A percentile compares a stretch with the other conserved stretches of the same genome.
Conservation (phyloP, 1,140 invertebrate species). For the Drosophila sp. region DNA sequence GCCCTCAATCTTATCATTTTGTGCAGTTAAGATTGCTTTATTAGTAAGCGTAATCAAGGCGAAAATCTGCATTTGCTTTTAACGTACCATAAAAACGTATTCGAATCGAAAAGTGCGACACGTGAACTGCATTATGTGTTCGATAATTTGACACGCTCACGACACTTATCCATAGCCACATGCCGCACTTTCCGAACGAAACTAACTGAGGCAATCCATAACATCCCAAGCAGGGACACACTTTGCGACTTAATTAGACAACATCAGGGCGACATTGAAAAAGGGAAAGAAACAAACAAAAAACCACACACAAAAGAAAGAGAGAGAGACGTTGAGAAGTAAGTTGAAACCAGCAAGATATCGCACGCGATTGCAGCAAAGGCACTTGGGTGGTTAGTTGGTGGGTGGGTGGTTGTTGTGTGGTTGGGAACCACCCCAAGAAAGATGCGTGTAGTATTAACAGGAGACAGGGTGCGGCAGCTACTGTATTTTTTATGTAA, state of each 20-base stretch:
- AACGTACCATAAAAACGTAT: not conserved
- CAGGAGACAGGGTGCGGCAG: constrained; percentile 50
- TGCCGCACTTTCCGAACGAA: constrained; percentile 45
- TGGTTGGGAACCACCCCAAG: constrained; percentile 35
- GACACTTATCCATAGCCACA: constrained; percentile 46
- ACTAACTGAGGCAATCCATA: constrained; percentile 8
- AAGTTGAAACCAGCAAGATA: constrained; percentile 11
- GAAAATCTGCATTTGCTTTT: constrained; percentile 4
- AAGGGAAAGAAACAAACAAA: constrained; percentile 23
- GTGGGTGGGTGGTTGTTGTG: constrained; percentile 16
- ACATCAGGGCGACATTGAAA: constrained; percentile 51
- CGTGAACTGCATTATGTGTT: constrained; percentile 73
- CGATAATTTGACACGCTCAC: constrained; percentile 77
- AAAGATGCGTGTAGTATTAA: constrained; percentile 30
- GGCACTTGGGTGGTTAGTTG: not conserved
- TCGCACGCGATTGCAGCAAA: constrained; percentile 41
- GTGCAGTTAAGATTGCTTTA: not conserved
- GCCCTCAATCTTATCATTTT: not conserved
- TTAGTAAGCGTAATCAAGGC: not conserved
- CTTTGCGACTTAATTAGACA: constrained; percentile 78
- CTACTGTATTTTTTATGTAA: constrained; percentile 64
- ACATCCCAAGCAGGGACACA: constrained; percentile 62
- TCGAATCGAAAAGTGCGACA: constrained; percentile 44
- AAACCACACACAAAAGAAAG: not conserved
- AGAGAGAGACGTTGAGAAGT: not conserved